Evolutionary conservation across 2,113 vertebrate genomes (phyloP), one percentile per base, ranked within the genome.

Genomic region (Eubucco bourcierii): DNA sequence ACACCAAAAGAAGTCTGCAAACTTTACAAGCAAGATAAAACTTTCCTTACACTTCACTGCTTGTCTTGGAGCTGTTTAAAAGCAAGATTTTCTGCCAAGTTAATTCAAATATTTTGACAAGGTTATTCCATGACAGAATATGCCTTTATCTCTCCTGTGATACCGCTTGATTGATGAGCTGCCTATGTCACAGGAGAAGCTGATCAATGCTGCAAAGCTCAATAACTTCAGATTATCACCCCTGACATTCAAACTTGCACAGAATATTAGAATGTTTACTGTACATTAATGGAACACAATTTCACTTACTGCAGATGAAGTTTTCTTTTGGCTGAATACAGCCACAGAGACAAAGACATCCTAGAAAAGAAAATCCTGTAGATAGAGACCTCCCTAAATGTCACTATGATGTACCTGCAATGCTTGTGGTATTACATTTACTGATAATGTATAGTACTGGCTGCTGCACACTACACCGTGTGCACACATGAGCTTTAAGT

Each of bases 51-150:
- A 39, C 53, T 92, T 82, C 56, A 34, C 8, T 87, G 78, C 55
- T 94, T 97, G 90, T 86, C 88, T 94, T 88, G 80, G 80, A 95
- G 74, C 61, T 73, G 47, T 66, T 81, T 87, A 93, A 79, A 87
- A 56, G 85, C 73, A 86, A 55, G 53, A 19, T 94, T 91, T 79
- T 79, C 83, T 90, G 74, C 33, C 29, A 88, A 58, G 68, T 76
- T 90, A 84, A 61, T 65, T 90, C 82, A 85, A 70, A 68, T 87
- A 95, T 67, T 84, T 88, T 90, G 80, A 90, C 93, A 94, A 95
- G 76, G 82, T 80, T 90, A 55, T 58, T 67, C 72, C 12, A 4
- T 59, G 44, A 61, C 3, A 81, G 18, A 83, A 58, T 23, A 67
- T 56, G 61, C 47, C 47, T 89, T 94, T 93, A 71, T 93, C 87